Conservation (phyloP, 2,113 vertebrate genomes). For the Sinocyclocheilus grahami region DNA sequence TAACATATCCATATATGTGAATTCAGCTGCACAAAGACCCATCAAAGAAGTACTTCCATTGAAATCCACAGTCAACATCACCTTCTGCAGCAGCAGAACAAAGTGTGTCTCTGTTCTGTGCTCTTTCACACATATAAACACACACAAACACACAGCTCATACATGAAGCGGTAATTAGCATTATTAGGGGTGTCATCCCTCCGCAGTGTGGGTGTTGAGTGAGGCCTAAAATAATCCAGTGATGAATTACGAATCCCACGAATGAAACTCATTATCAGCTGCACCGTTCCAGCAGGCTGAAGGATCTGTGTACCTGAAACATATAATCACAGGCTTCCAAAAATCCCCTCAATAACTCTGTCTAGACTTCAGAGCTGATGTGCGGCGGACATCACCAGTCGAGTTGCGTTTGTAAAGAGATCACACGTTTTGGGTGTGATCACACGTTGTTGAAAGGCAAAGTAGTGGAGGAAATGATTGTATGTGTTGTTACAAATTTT, state of each 20-base stretch:
- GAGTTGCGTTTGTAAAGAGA: conserved; percentile 8
- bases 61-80: background rate
- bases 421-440: background rate
- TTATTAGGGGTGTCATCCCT: conserved; percentile 40
- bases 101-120: conserved; percentile 8
- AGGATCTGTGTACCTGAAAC: conserved; percentile 33
- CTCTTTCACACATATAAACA: conserved; percentile 5
- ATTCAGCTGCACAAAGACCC: background rate
- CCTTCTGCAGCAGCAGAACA: conserved; percentile 36
- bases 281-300: background rate
- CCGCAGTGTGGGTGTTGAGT: conserved; percentile 39
- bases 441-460: background rate
- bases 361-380: conserved; percentile 17
- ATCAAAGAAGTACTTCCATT: background rate
- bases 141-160: conserved; percentile 14
- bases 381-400: background rate
- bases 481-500: background rate
- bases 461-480: conserved; percentile 6
- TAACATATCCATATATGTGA: background rate
- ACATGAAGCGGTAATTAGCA: conserved; percentile 46
- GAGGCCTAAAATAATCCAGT: conserved; percentile 36
- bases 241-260: conserved; percentile 40
- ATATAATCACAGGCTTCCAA: conserved; percentile 33
- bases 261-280: conserved; percentile 46
- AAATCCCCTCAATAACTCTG: conserved; percentile 30